These are phyloP conservation scores for Lepisosteus osseus DNA, from an alignment of 2,113 vertebrate species.

Conservation along the genomic window DNA sequence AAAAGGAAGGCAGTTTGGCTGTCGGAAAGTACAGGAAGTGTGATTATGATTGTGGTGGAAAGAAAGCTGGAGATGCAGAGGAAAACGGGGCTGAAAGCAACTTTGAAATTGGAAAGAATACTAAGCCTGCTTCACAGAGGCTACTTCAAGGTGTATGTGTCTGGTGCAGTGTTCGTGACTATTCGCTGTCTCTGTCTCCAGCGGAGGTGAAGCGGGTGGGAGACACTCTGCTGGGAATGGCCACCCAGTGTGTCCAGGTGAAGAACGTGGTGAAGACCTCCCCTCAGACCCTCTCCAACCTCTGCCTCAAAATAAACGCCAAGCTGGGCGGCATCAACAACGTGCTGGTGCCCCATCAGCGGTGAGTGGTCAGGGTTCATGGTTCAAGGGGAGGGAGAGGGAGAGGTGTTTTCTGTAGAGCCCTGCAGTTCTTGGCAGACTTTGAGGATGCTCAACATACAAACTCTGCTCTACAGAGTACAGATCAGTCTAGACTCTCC, in stretches of 20 bases:
- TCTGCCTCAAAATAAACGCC: conserved; percentile 98
- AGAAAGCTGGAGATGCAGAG: no score
- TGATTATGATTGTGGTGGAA: no score
- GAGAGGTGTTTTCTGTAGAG: no score
- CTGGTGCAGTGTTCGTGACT: neutral
- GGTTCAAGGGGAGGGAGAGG: no score
- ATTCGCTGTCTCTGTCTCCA: conserved; percentile 42
- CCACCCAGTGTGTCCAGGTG: conserved; percentile 96
- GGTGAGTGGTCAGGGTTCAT: conserved; percentile 59
- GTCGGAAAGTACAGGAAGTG: no score
- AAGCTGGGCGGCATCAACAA: conserved; percentile 98
- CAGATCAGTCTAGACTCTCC: no score
- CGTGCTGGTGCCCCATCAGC: conserved; percentile 95
- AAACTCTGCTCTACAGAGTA: no score
- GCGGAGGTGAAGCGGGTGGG: conserved; percentile 97
- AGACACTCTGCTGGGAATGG: conserved; percentile 95
- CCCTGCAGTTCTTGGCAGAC: neutral
- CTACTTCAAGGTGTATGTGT: neutral
- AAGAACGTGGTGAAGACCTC: conserved; percentile 98
- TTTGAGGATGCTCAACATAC: neutral
- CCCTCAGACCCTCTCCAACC: conserved; percentile 94
- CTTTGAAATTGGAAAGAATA: no score
- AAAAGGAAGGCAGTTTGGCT: no score
- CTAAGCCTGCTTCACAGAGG: no score
- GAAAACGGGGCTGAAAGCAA: no score